Percentiles rank a stretch among this genome's conserved stretches.
These are phyloP conservation scores for Perodicticus potto DNA, from an alignment of 2,797 vertebrate genomes.

Conservation along the genomic window DNA sequence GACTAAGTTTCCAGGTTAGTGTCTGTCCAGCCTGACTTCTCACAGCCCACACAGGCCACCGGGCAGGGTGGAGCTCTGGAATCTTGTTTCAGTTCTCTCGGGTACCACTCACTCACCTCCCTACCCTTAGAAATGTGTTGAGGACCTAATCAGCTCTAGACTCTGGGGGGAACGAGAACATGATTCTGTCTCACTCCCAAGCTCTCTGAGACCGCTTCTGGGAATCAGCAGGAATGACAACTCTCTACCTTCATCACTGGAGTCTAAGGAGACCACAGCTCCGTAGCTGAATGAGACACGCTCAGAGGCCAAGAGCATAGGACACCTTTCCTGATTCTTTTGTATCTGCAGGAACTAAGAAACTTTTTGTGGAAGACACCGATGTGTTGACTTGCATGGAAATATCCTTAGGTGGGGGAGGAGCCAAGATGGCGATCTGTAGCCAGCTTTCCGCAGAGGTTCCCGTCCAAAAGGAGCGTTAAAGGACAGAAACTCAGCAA, in stretches of 20 bases:
- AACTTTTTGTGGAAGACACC: no score
- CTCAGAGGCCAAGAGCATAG: not conserved
- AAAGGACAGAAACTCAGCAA: no score
- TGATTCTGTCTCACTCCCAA: not conserved
- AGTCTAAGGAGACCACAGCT: not conserved
- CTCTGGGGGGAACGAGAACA: not conserved
- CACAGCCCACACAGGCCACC: not conserved
- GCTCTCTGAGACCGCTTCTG: not conserved
- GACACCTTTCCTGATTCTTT: not conserved
- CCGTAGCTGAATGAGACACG: not conserved
- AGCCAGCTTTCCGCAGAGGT: no score
- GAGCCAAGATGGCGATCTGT: no score
- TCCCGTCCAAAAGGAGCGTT: no score
- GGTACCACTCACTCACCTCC: not conserved
- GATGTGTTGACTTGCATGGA: not conserved
- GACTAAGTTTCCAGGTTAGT: no score
- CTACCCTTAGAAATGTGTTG: not conserved
- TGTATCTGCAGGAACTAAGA: not conserved
- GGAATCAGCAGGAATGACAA: not conserved
- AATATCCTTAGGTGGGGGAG: not conserved
- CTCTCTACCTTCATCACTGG: not conserved
- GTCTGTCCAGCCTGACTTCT: not conserved
- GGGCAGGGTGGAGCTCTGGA: accelerated
- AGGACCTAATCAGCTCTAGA: not conserved
- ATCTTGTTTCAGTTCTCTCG: not conserved